Evolutionary conservation across 2,113 vertebrate species (phyloP).

Genomic region (Apodemus speciosus): DNA sequence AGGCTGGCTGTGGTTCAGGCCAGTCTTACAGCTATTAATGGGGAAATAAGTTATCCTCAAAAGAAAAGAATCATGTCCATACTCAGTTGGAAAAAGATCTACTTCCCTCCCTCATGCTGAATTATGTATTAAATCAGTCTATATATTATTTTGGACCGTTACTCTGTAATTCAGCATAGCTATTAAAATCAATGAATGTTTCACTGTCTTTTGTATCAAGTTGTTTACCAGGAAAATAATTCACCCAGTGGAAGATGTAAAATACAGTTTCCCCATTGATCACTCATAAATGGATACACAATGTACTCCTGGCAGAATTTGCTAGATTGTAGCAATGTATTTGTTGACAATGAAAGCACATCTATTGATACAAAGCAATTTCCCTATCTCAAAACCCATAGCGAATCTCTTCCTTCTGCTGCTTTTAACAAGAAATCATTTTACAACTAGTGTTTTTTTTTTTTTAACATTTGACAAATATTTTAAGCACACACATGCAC

Average conservation of each 20-base stretch:
- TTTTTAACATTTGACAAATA: constrained; percentile 52
- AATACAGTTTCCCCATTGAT: constrained; percentile 49
- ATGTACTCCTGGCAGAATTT: constrained; percentile 50
- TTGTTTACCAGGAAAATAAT: constrained; percentile 68
- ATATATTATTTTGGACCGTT: constrained; percentile 68
- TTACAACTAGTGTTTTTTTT: not conserved
- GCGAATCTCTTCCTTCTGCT: not conserved
- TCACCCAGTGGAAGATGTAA: constrained; percentile 32
- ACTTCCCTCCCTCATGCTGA: not conserved
- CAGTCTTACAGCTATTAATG: constrained; percentile 49
- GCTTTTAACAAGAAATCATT: constrained; percentile 50
- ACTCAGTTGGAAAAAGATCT: constrained; percentile 44
- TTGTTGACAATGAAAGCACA: constrained; percentile 56
- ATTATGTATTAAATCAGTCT: constrained; percentile 67
- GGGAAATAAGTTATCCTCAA: constrained; percentile 58
- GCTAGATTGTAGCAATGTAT: constrained; percentile 53
- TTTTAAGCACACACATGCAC: constrained; percentile 28
- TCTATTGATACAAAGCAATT: constrained; percentile 47
- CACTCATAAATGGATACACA: constrained; percentile 54
- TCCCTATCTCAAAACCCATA: constrained; percentile 45
- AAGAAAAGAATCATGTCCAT: constrained; percentile 32
- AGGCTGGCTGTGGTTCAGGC: not conserved
- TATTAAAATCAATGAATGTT: constrained; percentile 69
- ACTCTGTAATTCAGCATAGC: constrained; percentile 66
- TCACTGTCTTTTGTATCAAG: constrained; percentile 53